Percentiles rank a stretch among this genome's conserved stretches.
These are phyloP conservation scores for Anneissia japonica DNA, from an alignment of 35 echinoderm and acorn worm genomes.

Conservation along the genomic window DNA sequence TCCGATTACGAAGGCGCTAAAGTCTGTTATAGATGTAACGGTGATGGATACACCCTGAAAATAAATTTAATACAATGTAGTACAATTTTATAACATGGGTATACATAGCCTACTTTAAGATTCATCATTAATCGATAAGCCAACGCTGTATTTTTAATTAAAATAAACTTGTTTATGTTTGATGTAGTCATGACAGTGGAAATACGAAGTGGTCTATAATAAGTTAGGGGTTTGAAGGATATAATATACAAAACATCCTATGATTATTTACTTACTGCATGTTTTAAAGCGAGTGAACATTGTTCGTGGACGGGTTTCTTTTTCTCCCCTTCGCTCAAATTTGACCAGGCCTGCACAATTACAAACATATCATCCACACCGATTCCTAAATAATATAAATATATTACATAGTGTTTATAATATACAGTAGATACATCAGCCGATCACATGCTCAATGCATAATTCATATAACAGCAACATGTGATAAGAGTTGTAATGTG, in stretches of 20 bases:
- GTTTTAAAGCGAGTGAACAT: not conserved
- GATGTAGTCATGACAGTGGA: too few species aligned
- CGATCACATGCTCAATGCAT: too few species aligned
- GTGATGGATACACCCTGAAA: conserved; percentile 1
- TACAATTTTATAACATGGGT: not conserved
- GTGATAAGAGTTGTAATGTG: too few species aligned
- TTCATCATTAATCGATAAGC: not conserved
- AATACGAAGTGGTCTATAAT: too few species aligned
- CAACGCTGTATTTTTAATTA: not conserved
- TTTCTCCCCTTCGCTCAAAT: not conserved
- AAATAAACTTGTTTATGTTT: too few species aligned
- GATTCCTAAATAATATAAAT: conserved; percentile 20
- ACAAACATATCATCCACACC: conserved; percentile 38
- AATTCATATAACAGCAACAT: too few species aligned
- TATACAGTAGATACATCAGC: too few species aligned
- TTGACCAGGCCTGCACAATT: conserved; percentile 4
- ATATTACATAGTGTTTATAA: too few species aligned
- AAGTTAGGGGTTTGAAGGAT: too few species aligned
- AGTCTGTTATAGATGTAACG: conserved; percentile 1
- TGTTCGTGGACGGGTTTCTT: not conserved
- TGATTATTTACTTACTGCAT: conserved; percentile 36
- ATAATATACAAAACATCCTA: too few species aligned
- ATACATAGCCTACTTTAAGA: not conserved
- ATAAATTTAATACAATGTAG: not conserved
- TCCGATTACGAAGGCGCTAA: not conserved